Evolutionary conservation across 2,113 vertebrate genomes (phyloP).

Genomic region (Leucosticte australis): DNA sequence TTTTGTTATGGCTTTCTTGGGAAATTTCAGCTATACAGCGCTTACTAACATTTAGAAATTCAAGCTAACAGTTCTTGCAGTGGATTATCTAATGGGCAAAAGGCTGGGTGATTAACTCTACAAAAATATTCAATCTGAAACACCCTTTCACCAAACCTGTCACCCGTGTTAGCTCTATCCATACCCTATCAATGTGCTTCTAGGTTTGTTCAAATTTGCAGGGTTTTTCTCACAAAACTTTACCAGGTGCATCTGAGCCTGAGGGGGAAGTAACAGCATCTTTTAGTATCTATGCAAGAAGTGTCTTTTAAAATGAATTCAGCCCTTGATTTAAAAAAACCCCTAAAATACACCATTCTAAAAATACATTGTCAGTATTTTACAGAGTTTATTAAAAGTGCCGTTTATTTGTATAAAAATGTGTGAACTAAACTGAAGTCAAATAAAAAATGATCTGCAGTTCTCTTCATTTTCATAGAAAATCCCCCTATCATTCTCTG

Average conservation of each 20-base stretch:
- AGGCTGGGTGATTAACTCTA: neutral
- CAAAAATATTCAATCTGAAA: neutral
- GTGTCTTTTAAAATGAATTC: slow-evolving; percentile 21
- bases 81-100: neutral
- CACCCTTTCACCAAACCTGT: neutral
- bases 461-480: slow-evolving; percentile 48
- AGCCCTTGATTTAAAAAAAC: slow-evolving; percentile 69
- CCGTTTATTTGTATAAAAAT: slow-evolving; percentile 78
- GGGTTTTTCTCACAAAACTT: neutral
- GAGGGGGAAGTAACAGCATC: slow-evolving; percentile 4
- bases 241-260: slow-evolving; percentile 34
- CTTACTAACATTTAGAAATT: neutral
- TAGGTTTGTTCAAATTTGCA: neutral
- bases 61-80: neutral
- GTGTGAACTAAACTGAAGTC: slow-evolving; percentile 67
- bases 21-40: neutral
- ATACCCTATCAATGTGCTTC: neutral
- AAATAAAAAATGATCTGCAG: slow-evolving; percentile 10
- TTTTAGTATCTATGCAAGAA: neutral
- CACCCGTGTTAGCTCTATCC: neutral
- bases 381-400: slow-evolving; percentile 86
- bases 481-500: neutral
- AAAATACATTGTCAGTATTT: slow-evolving; percentile 74
- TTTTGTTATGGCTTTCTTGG: neutral
- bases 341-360: slow-evolving; percentile 67